Evolutionary conservation across 2,113 vertebrate genomes (phyloP).

Genomic region (Zosterops hypoxanthus): DNA sequence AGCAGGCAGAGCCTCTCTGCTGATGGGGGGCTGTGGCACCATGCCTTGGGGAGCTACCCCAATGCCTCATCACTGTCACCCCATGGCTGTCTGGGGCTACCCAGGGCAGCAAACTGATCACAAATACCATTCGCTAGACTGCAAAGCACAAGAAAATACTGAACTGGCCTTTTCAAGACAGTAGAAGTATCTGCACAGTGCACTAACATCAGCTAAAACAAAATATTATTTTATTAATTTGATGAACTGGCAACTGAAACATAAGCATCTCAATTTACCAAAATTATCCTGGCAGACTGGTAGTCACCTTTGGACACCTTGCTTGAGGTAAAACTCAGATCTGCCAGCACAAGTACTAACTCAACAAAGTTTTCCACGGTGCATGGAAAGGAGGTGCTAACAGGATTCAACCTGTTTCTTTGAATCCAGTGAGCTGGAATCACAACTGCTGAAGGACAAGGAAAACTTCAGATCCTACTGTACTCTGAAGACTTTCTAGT

Average conservation of each 20-base stretch:
- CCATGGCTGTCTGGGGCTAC: rapidly evolving
- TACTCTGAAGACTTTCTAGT: background rate
- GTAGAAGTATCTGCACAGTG: background rate
- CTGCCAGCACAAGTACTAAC: background rate
- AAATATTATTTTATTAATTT: background rate
- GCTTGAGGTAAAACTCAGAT: background rate
- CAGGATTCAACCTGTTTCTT: background rate
- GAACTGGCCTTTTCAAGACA: background rate
- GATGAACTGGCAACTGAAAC: background rate
- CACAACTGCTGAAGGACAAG: background rate
- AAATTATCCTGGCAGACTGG: background rate
- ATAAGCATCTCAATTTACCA: background rate
- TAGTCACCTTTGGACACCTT: background rate
- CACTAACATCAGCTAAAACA: background rate
- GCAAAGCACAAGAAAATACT: background rate
- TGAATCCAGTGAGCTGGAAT: background rate
- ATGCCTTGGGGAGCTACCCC: rapidly evolving
- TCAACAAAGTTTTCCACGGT: background rate
- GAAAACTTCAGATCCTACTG: background rate
- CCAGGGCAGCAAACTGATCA: background rate
- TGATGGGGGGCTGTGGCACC: rapidly evolving
- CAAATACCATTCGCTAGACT: background rate
- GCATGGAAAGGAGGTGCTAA: background rate
- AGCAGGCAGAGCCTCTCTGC: background rate
- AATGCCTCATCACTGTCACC: rapidly evolving